Conservation (phyloP, 2,888 invertebrate genomes). For the Drosophila pseudotalamancana region DNA sequence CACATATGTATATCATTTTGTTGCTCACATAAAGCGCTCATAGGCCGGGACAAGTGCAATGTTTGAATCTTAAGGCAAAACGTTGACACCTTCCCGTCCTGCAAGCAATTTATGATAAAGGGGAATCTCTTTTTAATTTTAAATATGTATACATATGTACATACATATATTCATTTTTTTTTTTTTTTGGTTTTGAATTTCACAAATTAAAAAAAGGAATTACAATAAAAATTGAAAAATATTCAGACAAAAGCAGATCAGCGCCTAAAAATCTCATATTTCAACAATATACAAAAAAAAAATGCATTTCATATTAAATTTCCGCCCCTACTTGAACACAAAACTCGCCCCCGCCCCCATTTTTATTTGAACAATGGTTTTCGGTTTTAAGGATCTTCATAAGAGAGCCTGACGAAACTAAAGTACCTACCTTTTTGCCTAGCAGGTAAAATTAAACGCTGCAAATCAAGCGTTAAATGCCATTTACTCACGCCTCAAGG, state of each 20-base stretch:
- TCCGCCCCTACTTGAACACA: slow-evolving; percentile 77
- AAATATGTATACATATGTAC: background rate
- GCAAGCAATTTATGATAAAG: slow-evolving; percentile 62
- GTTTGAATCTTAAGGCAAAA: slow-evolving; percentile 84
- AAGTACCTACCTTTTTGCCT: slow-evolving; percentile 39
- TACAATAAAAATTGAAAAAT: slow-evolving; percentile 26
- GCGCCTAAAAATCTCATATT: slow-evolving; percentile 70
- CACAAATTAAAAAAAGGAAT: slow-evolving; percentile 38
- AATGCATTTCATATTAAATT: slow-evolving; percentile 80
- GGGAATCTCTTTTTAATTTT: slow-evolving; percentile 1
- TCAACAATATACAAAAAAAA: slow-evolving; percentile 44
- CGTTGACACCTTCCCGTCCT: slow-evolving; percentile 84
- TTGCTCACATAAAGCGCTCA: slow-evolving; percentile 81
- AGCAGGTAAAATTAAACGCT: slow-evolving; percentile 71
- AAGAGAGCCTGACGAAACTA: slow-evolving; percentile 39
- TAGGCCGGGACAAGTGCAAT: slow-evolving; percentile 90
- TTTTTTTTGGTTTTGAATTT: slow-evolving; percentile 51
- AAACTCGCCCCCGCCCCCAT: slow-evolving; percentile 6
- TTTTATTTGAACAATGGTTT: slow-evolving; percentile 53
- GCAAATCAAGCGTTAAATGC: slow-evolving; percentile 82
- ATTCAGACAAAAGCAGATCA: slow-evolving; percentile 59
- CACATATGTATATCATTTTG: background rate
- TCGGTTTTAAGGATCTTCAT: slow-evolving; percentile 39
- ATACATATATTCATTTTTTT: background rate
- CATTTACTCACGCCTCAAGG: slow-evolving; percentile 81